Percentiles rank a stretch among this genome's conserved stretches.
Evolutionary conservation across 2,888 invertebrate genomes (phyloP).

Genomic region (Tachina grossa): DNA sequence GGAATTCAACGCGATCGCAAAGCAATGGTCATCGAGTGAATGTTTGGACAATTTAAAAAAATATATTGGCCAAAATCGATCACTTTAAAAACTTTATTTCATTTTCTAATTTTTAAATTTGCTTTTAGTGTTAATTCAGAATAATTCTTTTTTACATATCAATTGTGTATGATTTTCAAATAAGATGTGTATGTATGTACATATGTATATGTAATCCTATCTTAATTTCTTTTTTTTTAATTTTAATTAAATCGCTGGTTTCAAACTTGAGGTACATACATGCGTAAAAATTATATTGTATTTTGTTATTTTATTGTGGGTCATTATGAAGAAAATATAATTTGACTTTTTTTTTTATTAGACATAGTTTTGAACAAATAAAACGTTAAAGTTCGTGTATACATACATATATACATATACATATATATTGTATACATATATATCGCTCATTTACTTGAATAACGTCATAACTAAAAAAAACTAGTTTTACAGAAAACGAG

Average conservation of each 20-base stretch:
- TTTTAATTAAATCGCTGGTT: conserved; percentile 3
- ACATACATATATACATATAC: too few species aligned
- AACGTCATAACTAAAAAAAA: too few species aligned
- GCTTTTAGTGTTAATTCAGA: conserved; percentile 53
- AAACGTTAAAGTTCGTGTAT: conserved; percentile 1
- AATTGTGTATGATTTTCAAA: conserved; percentile 50
- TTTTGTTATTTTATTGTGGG: conserved; percentile 40
- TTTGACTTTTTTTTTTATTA: conserved; percentile 32
- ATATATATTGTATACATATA: too few species aligned
- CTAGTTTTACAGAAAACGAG: too few species aligned
- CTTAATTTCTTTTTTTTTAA: background rate
- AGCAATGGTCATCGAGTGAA: conserved; percentile 80
- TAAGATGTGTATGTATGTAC: background rate
- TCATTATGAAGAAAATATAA: conserved; percentile 29
- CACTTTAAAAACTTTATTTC: conserved; percentile 61
- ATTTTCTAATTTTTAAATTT: conserved; percentile 35
- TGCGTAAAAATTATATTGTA: conserved; percentile 43
- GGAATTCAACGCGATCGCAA: conserved; percentile 79
- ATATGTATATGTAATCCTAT: background rate
- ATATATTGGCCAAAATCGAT: conserved; percentile 75
- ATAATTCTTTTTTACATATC: conserved; percentile 56
- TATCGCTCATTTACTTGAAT: too few species aligned
- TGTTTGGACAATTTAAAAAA: conserved; percentile 81
- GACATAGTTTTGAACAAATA: conserved; percentile 59
- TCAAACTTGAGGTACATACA: conserved; percentile 23